Evolutionary conservation across 2,113 vertebrate species (phyloP).

Genomic region (Prionailurus viverrinus): DNA sequence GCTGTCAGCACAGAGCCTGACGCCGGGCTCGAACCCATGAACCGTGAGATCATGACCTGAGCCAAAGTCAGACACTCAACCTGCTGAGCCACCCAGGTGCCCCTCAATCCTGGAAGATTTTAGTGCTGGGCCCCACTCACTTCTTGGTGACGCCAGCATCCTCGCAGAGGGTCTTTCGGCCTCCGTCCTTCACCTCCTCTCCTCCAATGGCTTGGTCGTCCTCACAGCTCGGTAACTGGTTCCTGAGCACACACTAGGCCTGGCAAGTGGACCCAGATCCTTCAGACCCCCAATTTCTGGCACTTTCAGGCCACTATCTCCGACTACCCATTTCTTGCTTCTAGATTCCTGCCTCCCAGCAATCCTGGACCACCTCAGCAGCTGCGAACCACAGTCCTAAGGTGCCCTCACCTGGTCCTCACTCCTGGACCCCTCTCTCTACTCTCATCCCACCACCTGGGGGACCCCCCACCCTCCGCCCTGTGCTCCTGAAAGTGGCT

Average conservation of each 20-base stretch:
- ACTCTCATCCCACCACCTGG: neutral
- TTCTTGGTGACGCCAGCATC: neutral
- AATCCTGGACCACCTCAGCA: neutral
- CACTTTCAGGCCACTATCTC: neutral
- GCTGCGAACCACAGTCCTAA: neutral
- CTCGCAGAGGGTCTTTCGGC: neutral
- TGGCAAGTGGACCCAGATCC: no score
- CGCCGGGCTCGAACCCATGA: no score
- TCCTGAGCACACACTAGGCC: neutral
- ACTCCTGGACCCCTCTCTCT: neutral
- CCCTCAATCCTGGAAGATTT: neutral
- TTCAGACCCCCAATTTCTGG: neutral
- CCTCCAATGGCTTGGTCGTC: neutral
- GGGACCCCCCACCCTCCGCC: neutral
- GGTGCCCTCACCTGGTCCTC: neutral
- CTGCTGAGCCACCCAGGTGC: accelerated
- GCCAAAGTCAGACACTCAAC: no score
- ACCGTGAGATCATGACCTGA: no score
- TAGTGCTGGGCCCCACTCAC: neutral
- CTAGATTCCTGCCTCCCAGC: neutral
- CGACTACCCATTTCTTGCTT: neutral
- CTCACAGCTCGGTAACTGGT: neutral
- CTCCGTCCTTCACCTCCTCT: neutral
- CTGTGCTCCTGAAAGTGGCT: neutral
- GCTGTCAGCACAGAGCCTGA: no score